A percentile compares a stretch with the other conserved stretches of the same genome.
phyloP scores from a whole-genome alignment of 2,113 vertebrate species.

The Triplophysa dalaica region DNA sequence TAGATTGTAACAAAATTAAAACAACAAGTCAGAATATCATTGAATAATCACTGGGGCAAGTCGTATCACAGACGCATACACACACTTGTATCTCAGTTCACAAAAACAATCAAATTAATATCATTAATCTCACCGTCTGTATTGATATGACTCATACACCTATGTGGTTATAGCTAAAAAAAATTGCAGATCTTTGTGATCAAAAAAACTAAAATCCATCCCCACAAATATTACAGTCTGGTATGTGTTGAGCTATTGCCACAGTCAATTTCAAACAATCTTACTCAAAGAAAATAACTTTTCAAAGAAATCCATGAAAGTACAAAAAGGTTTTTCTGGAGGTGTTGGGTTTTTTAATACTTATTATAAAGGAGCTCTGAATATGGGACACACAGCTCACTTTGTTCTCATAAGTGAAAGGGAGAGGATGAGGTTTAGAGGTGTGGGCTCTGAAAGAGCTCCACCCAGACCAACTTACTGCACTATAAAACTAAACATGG shows the following conservation, averaged over 20 bases:
- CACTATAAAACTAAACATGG: slow-evolving; percentile 47
- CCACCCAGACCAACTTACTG: slow-evolving; percentile 44
- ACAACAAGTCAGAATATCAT: background rate
- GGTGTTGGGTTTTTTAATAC: background rate
- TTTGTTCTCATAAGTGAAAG: slow-evolving; percentile 24
- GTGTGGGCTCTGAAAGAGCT: slow-evolving; percentile 34
- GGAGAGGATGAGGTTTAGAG: slow-evolving; percentile 45
- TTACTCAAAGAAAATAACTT: background rate
- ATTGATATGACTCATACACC: background rate
- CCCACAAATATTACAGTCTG: background rate
- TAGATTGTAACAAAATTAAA: background rate
- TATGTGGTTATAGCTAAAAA: background rate
- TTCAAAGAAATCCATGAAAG: too few relatives aligned
- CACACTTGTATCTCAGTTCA: background rate
- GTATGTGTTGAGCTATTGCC: background rate
- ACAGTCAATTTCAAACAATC: background rate
- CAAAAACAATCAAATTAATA: slow-evolving; percentile 41
- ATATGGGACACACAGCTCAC: slow-evolving; percentile 16
- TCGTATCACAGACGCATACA: background rate
- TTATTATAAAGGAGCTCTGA: background rate
- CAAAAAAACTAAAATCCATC: too few relatives aligned
- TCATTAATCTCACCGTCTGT: background rate
- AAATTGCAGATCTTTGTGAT: background rate
- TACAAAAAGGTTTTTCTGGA: background rate
- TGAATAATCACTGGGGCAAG: background rate